phyloP scores from a whole-genome alignment of 2,888 invertebrate genomes.

The Thelaira solivaga region DNA sequence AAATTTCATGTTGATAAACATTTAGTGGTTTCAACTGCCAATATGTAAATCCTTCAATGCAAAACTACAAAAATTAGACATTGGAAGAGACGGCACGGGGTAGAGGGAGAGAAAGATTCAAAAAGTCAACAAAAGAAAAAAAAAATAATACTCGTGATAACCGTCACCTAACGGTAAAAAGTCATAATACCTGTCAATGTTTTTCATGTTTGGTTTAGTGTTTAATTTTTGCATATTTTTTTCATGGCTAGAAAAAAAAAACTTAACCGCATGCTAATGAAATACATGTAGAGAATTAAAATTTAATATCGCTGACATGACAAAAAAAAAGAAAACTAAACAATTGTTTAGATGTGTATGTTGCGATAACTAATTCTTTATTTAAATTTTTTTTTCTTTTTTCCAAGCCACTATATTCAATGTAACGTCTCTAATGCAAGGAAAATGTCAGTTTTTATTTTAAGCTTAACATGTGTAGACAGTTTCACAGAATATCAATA shows the following conservation, averaged over 20 bases:
- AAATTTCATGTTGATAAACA: conserved; percentile 47
- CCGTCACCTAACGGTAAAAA: conserved; percentile 50
- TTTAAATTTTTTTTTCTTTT: neutral
- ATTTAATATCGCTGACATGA: conserved; percentile 47
- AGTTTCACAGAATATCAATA: conserved; percentile 63
- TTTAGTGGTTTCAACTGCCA: conserved; percentile 54
- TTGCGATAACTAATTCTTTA: conserved; percentile 31
- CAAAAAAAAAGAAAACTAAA: conserved; percentile 17
- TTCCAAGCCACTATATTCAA: conserved; percentile 26
- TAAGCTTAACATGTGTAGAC: conserved; percentile 48
- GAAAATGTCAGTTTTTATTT: conserved; percentile 50
- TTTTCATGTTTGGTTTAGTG: conserved; percentile 8
- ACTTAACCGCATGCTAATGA: conserved; percentile 38
- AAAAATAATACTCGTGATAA: neutral
- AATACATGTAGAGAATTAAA: conserved; percentile 29
- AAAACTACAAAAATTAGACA: neutral
- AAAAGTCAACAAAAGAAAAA: neutral
- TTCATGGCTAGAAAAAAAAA: neutral
- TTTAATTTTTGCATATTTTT: conserved; percentile 12
- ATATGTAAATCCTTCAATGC: conserved; percentile 51
- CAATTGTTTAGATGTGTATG: conserved; percentile 38
- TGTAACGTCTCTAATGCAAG: neutral
- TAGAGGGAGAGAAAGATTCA: neutral
- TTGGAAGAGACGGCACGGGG: too few species aligned
- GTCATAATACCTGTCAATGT: conserved; percentile 53